These are phyloP conservation scores for Rhabdornis inornatus DNA, from an alignment of 2,113 vertebrate species.

Conservation along the genomic window DNA sequence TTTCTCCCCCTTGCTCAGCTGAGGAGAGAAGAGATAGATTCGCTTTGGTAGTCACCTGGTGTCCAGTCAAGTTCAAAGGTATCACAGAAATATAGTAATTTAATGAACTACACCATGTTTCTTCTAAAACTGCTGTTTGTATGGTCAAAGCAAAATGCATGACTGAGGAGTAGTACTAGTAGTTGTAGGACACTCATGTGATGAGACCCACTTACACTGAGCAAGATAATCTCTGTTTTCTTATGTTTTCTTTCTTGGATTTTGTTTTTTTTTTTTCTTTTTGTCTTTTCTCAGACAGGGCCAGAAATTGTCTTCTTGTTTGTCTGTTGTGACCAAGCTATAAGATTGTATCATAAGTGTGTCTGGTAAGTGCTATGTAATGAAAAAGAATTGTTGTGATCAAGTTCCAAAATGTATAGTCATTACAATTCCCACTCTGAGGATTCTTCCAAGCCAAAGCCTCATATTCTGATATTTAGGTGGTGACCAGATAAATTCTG, in stretches of 20 bases:
- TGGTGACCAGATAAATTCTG: not conserved
- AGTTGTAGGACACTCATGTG: no score
- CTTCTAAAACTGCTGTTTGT: not conserved
- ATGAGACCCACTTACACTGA: not conserved
- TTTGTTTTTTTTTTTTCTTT: fast-evolving
- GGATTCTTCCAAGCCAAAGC: not conserved
- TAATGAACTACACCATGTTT: not conserved
- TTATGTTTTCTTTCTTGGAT: not conserved
- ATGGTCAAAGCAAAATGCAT: not conserved
- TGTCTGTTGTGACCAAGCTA: not conserved
- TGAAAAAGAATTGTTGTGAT: not conserved
- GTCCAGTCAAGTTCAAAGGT: not conserved
- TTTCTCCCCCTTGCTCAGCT: not conserved
- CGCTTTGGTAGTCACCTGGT: not conserved
- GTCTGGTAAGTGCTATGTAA: not conserved
- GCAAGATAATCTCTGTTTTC: not conserved
- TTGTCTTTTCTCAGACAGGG: not conserved
- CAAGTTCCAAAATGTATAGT: not conserved
- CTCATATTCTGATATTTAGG: not conserved
- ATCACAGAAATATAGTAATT: not conserved
- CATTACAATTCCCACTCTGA: not conserved
- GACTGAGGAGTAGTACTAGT: not conserved
- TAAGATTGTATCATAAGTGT: not conserved
- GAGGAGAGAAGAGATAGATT: not conserved
- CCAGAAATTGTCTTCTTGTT: not conserved